Percentiles rank a stretch among this genome's conserved stretches.
Conservation (phyloP, 2,113 vertebrate genomes). For the Erinaceus europaeus region DNA sequence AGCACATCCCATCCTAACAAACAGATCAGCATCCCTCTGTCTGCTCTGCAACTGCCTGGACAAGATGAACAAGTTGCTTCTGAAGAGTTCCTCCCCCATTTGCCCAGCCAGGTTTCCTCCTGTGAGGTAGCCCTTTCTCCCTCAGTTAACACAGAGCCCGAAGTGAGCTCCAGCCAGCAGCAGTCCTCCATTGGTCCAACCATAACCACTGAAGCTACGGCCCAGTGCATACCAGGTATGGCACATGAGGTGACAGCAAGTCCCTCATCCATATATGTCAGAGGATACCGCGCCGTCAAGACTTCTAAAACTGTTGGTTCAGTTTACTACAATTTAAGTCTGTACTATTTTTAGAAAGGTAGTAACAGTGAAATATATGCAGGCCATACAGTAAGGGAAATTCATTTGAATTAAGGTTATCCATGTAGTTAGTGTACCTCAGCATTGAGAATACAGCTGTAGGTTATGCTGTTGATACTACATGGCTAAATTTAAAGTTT, state of each 20-base stretch:
- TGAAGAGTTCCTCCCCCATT: conserved; percentile 80
- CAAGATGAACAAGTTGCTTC: conserved; percentile 81
- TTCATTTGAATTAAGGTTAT: neutral
- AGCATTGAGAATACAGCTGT: neutral
- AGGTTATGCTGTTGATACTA: conserved; percentile 1
- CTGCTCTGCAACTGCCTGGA: conserved; percentile 84
- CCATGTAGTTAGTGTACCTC: neutral
- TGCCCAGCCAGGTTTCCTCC: conserved; percentile 70
- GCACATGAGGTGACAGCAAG: neutral
- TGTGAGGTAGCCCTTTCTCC: conserved; percentile 81
- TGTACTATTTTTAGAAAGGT: conserved; percentile 25
- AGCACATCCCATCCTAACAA: conserved; percentile 85
- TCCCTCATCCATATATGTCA: neutral
- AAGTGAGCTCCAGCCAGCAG: conserved; percentile 89
- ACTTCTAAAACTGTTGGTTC: neutral
- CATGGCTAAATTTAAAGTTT: neutral
- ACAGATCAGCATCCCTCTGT: conserved; percentile 84
- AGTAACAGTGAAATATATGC: neutral
- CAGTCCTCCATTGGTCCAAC: conserved; percentile 66
- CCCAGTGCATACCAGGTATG: conserved; percentile 87
- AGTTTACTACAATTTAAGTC: neutral
- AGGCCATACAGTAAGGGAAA: neutral
- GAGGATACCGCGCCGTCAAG: conserved; percentile 28
- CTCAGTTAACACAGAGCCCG: conserved; percentile 81
- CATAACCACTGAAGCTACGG: conserved; percentile 76